Evolutionary conservation across 2,888 invertebrate genomes (phyloP).

Genomic region (Pheosia tremula): DNA sequence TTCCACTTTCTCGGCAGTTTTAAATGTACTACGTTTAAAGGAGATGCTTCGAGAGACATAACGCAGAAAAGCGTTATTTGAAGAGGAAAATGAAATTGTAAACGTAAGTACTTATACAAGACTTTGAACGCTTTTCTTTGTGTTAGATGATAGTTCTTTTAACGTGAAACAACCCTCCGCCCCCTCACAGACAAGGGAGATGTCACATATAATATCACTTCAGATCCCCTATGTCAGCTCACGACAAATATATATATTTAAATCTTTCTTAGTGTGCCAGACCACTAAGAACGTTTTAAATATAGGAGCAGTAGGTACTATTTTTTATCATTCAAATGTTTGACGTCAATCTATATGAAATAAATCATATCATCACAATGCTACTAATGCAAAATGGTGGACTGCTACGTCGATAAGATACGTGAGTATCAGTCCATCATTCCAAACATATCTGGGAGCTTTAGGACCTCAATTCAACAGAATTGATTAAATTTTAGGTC

Average conservation of each 20-base stretch:
- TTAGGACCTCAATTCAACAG: no score
- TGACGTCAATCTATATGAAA: no score
- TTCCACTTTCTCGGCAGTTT: slow-evolving; percentile 5
- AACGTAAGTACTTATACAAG: not conserved
- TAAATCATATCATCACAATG: no score
- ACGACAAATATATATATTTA: not conserved
- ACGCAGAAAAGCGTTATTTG: not conserved
- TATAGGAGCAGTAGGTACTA: no score
- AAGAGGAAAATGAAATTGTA: slow-evolving; percentile 8
- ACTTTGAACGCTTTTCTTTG: not conserved
- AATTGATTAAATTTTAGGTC: no score
- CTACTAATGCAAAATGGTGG: no score
- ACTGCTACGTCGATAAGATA: no score
- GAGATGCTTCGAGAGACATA: not conserved
- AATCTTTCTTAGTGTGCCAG: no score
- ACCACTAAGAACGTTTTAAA: no score
- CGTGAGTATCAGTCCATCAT: no score
- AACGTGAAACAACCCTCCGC: not conserved
- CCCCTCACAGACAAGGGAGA: not conserved
- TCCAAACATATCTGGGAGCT: no score
- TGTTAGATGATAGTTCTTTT: not conserved
- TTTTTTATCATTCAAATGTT: no score
- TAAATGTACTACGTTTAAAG: not conserved
- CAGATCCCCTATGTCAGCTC: not conserved
- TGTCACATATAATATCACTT: not conserved